These are phyloP conservation scores for Adrianichthys oophorus DNA, from an alignment of 2,797 vertebrate species.

Conservation along the genomic window DNA sequence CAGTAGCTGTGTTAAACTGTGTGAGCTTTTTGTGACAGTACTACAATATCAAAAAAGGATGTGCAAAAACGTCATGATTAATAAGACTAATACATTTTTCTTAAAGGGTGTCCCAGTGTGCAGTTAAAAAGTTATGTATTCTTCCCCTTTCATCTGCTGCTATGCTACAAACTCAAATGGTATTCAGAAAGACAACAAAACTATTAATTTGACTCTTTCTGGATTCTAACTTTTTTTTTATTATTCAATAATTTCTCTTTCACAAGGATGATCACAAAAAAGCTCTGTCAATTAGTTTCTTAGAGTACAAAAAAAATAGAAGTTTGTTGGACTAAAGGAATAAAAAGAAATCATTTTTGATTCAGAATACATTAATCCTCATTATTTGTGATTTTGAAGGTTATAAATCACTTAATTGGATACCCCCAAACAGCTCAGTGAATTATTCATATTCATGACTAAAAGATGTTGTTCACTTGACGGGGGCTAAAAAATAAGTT, in stretches of 20 bases:
- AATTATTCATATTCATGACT: constrained; percentile 70
- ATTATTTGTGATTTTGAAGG: constrained; percentile 54
- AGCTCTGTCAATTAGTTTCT: constrained; percentile 9
- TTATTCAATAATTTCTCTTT: not conserved
- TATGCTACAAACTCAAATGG: not conserved
- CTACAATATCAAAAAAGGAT: constrained; percentile 16
- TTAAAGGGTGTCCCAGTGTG: constrained; percentile 8
- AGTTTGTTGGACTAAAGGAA: constrained; percentile 12
- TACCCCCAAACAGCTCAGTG: constrained; percentile 43
- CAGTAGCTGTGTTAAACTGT: constrained; percentile 59
- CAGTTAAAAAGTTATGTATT: not conserved
- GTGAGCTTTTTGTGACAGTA: constrained; percentile 31
- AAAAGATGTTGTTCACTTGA: constrained; percentile 43
- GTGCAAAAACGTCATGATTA: constrained; percentile 26
- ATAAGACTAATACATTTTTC: constrained; percentile 19
- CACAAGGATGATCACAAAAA: not conserved
- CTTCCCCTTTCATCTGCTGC: not conserved
- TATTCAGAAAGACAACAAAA: not conserved
- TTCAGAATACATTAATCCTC: constrained; percentile 46
- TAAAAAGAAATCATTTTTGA: constrained; percentile 9
- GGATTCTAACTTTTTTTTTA: no score
- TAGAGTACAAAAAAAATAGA: constrained; percentile 20
- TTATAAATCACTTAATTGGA: constrained; percentile 36
- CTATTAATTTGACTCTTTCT: no score
- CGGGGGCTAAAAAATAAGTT: constrained; percentile 58